Conservation (phyloP, 2,113 vertebrate genomes). For the Dipodomys stephensi region DNA sequence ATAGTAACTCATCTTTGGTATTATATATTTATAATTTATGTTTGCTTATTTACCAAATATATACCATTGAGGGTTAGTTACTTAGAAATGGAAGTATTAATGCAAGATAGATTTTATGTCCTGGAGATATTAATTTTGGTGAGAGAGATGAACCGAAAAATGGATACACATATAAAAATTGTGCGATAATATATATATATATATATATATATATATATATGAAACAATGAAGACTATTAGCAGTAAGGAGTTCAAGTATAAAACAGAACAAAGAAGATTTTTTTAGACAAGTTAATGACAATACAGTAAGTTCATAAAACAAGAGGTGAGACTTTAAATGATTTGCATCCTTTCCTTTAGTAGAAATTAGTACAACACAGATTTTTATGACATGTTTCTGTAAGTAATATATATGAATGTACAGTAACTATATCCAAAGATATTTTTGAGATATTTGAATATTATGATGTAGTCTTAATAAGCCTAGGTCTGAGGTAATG, state of each 20-base stretch:
- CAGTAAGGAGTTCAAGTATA: too few relatives aligned
- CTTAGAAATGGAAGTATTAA: background rate
- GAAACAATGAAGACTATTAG: background rate
- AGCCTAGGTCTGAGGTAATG: background rate
- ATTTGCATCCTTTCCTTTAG: background rate
- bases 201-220: background rate
- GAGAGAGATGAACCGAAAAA: background rate
- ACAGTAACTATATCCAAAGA: background rate
- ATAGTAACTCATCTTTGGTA: background rate
- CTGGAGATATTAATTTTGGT: background rate
- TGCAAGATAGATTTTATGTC: background rate
- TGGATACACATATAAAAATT: background rate
- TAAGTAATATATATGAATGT: background rate
- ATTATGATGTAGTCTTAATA: slow-evolving; percentile 14
- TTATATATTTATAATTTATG: background rate
- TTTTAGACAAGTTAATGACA: background rate
- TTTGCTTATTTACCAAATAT: slow-evolving; percentile 19
- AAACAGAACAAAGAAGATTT: background rate
- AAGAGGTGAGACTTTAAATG: background rate
- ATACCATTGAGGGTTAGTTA: background rate
- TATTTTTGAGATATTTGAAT: background rate
- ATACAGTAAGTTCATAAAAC: background rate
- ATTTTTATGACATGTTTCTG: background rate
- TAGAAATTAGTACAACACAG: background rate
- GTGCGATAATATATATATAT: background rate